Evolutionary conservation across 1,140 invertebrate genomes (phyloP).

Genomic region (Drosophila eugracilis): DNA sequence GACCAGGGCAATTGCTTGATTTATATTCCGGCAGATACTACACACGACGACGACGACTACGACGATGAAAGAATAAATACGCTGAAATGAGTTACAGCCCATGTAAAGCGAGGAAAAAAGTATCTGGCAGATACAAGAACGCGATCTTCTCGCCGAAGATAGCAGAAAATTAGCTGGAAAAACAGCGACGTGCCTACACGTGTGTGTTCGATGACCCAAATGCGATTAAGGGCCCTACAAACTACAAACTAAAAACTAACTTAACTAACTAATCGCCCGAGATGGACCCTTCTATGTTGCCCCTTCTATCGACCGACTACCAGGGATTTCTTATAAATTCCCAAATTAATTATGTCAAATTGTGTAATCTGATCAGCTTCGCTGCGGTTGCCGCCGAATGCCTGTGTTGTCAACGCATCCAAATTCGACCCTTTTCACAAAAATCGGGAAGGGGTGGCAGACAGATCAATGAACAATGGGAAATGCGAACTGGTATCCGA

Average conservation of each 20-base stretch:
- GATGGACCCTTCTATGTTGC: constrained; percentile 22
- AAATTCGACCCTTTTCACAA: constrained; percentile 59
- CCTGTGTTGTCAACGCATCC: constrained; percentile 55
- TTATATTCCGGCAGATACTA: constrained; percentile 60
- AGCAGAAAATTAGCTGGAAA: constrained; percentile 71
- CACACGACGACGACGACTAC: no score
- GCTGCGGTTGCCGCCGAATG: constrained; percentile 46
- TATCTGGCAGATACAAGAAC: constrained; percentile 19
- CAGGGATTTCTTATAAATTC: constrained; percentile 49
- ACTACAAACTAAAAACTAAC: constrained; percentile 22
- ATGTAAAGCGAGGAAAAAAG: constrained; percentile 19
- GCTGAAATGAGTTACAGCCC: constrained; percentile 42
- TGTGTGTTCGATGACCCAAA: constrained; percentile 68
- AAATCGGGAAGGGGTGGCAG: constrained; percentile 32
- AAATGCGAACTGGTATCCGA: constrained; percentile 51
- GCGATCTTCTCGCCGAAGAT: constrained; percentile 60
- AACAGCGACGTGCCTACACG: constrained; percentile 49
- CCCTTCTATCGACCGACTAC: constrained; percentile 24
- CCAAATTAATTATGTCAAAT: constrained; percentile 84
- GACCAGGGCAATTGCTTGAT: constrained; percentile 69
- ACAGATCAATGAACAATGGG: constrained; percentile 57
- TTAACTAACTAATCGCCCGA: constrained; percentile 27
- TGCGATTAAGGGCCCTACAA: constrained; percentile 53
- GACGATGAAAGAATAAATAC: constrained; percentile 33
- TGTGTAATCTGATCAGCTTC: constrained; percentile 83